Base-by-base conservation (phyloP, 2,888 invertebrate genomes). In the Bruchidius siliquastri region DNA sequence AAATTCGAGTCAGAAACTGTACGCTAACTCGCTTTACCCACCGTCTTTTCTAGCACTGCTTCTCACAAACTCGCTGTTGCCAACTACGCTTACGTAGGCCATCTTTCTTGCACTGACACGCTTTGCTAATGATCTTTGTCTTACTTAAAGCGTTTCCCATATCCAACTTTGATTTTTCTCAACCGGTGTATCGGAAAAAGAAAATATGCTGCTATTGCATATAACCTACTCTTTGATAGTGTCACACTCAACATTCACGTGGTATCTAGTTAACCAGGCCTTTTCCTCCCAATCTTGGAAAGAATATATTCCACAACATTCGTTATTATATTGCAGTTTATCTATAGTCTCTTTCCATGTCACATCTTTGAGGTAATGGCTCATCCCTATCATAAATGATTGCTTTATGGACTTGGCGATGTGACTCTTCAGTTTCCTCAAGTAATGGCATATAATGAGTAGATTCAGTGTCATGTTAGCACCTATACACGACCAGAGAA, bases 211-310 rank as follows among this genome's bases (percentile, higher is more conserved):
- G n/a, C n/a, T n/a, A n/a, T n/a, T n/a, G n/a, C n/a, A n/a, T 4
- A 13, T 22, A 26, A 79, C 80, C 77, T 80, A 86, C 86, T 82
- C 80, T 79, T 84, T 80, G 21, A 85, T 81, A 69, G 79, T 72
- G 20, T 79, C 76, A 4, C 81, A 77, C 68, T 82, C 80, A 8
- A 78, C 74, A 76, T 86, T 81, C 20, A 86, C 76, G 73, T 86
- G 85, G 74, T 90, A 89, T 81, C 88, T 87, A 77, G 88, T 89
- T 76, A 91, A 86, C 91, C 91, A 91, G 49, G 89, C 87, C 22
- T 89, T 87, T 80, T 88, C 87, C 81, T 90, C 88, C 91, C 91
- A 91, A 82, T 90, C 90, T 77, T 86, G 84, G 67, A 89, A 89
- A 71, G 84, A 84, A 74, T 88, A 88, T 0, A 88, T 88, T 18